Percentiles rank a stretch among this genome's conserved stretches.
Evolutionary conservation across 64 coral and sea anemone species (phyloP).

Genomic region (Porites australiensis): DNA sequence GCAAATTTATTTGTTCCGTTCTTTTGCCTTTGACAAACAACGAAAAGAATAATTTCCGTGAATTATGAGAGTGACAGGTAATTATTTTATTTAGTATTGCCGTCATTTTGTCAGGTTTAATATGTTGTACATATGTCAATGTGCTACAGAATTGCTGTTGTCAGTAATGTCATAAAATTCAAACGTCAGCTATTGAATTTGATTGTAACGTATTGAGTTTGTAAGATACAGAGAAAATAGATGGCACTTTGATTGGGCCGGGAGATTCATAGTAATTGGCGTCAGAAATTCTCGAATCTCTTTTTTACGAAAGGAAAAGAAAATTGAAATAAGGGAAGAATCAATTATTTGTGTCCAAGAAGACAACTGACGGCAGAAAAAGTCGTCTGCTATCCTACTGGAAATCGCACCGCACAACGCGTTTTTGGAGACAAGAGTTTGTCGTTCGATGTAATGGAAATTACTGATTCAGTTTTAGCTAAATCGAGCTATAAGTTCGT

Average conservation of each 20-base stretch:
- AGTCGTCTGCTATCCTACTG: no score
- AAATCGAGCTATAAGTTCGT: no score
- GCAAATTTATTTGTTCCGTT: background rate
- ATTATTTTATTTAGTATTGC: slow-evolving; percentile 14
- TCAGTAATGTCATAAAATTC: background rate
- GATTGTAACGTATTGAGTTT: background rate
- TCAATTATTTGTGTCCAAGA: no score
- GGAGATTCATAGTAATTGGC: background rate
- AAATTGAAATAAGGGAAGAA: no score
- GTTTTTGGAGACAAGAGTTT: no score
- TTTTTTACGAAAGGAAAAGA: background rate
- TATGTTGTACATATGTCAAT: background rate
- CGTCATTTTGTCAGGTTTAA: slow-evolving; percentile 17
- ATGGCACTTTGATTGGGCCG: background rate
- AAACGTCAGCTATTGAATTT: background rate
- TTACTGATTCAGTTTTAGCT: no score
- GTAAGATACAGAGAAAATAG: background rate
- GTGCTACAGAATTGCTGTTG: background rate
- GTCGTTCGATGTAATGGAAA: no score
- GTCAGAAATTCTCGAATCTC: background rate
- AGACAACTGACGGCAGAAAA: no score
- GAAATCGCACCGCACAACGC: no score
- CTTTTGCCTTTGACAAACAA: background rate
- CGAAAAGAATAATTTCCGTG: slow-evolving; percentile 8
- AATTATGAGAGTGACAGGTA: background rate